Evolutionary conservation across 92 coral and sea anemone genomes (phyloP).

Genomic region (Zoanthus solanderi): DNA sequence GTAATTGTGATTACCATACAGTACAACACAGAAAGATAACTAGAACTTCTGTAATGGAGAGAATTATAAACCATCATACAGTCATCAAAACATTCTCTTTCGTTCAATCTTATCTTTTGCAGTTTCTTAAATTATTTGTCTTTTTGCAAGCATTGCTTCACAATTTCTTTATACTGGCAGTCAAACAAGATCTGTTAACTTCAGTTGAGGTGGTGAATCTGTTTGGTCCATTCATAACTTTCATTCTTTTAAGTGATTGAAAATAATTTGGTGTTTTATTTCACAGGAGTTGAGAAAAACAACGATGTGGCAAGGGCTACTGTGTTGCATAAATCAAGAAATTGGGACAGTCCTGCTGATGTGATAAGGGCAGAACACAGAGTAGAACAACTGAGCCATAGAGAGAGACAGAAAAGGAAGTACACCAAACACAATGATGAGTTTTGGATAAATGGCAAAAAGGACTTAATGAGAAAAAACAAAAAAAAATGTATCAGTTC

Average conservation of each 20-base stretch:
- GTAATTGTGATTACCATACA: background rate
- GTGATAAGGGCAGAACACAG: conserved; percentile 62
- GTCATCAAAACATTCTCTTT: background rate
- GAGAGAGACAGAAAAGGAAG: conserved; percentile 27
- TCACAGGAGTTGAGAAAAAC: conserved; percentile 69
- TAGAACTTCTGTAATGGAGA: conserved; percentile 3
- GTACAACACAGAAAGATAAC: background rate
- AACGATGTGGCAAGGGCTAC: conserved; percentile 69
- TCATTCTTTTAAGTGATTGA: background rate
- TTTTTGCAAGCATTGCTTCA: background rate
- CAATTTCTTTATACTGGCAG: no score
- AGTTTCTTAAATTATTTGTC: background rate
- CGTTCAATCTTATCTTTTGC: background rate
- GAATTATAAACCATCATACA: conserved; percentile 1
- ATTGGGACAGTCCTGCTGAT: conserved; percentile 77
- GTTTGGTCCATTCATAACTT: conserved; percentile 1
- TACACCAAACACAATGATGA: background rate
- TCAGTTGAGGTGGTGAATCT: background rate
- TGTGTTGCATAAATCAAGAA: conserved; percentile 60
- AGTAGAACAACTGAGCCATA: conserved; percentile 14
- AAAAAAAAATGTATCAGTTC: conserved; percentile 45
- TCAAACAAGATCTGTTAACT: background rate
- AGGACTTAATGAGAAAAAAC: conserved; percentile 18
- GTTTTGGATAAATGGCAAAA: conserved; percentile 58
- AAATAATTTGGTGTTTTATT: background rate